Base-by-base conservation (phyloP, 2,797 vertebrate species). In the Borostomias antarcticus region DNA sequence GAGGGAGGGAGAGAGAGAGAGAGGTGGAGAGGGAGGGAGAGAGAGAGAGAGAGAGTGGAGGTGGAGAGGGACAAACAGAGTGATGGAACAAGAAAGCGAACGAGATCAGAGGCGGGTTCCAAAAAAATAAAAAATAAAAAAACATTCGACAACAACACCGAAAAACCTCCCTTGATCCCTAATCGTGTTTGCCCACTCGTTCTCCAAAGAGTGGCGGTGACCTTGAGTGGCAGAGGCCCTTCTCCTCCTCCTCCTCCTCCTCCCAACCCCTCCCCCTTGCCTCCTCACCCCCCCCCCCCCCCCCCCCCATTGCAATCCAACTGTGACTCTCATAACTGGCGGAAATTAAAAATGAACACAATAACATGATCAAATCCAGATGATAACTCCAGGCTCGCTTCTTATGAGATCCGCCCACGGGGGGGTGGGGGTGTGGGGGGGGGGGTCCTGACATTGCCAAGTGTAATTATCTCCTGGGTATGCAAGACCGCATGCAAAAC, bases 121-220 rank as follows among this genome's bases (percentile, higher is more conserved):
- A n/a, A n/a, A n/a, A n/a, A n/a, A n/a, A n/a, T n/a, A n/a, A 73
- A 60, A 62, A 33, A 60, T 71, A 53, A 13, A n/a, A n/a, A 23
- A 23, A 9, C 1, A 66, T 61, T 73, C 30, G 23, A 80, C 81
- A 75, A 78, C 70, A 78, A 35, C 70, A 66, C 70, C 65, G 66
- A 52, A 66, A 75, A 86, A 81, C 75, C 72, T 85, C 80, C 83
- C 75, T 32, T 81, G 73, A 86, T 86, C 86, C 85, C 76, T 78
- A 75, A 86, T 86, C 81, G 71, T 75, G 82, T 85, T 84, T 81
- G 2, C 37, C 37, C 80, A 60, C 76, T 82, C 64, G 73, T 86
- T 83, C 79, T 79, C 77, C 68, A 63, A 70, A 80, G 76, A 76
- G 70, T 9, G 62, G 45, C 67, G 25, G 52, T 68, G 83, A 90